These are phyloP conservation scores for Glaucidium brasilianum DNA, from an alignment of 2,113 vertebrate genomes.

Conservation along the genomic window DNA sequence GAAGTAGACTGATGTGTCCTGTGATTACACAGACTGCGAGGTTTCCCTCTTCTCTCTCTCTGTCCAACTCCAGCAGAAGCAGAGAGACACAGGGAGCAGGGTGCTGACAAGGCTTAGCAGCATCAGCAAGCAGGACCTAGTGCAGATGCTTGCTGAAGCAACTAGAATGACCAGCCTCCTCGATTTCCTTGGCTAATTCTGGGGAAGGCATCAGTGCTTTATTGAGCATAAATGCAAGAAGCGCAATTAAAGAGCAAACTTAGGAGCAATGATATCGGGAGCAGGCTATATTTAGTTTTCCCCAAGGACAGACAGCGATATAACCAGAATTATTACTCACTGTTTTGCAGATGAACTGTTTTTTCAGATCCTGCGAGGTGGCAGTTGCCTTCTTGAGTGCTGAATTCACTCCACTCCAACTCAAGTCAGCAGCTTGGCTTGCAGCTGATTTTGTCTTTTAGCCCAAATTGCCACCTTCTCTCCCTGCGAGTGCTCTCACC, in stretches of 20 bases:
- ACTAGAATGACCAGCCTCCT: neutral
- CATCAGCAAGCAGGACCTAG: neutral
- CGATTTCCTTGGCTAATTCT: neutral
- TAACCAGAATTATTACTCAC: conserved; percentile 16
- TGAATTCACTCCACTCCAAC: conserved; percentile 27
- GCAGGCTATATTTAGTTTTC: conserved; percentile 2
- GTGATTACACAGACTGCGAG: fast-evolving
- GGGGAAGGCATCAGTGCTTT: neutral
- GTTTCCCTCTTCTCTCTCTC: neutral
- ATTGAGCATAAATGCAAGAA: neutral
- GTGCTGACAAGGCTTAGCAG: neutral
- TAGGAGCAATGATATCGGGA: neutral
- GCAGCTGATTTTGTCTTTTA: neutral
- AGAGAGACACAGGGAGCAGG: neutral
- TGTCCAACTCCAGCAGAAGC: neutral
- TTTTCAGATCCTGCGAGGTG: neutral
- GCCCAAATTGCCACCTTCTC: neutral
- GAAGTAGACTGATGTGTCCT: neutral
- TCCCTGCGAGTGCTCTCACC: neutral
- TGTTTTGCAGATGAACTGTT: neutral
- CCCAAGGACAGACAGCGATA: neutral
- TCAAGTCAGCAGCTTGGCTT: neutral
- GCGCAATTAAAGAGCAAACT: neutral
- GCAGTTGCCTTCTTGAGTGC: neutral
- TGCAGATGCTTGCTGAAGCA: neutral